Evolutionary conservation across 2,888 invertebrate genomes (phyloP).

Genomic region (Acanthosepion lycidas): DNA sequence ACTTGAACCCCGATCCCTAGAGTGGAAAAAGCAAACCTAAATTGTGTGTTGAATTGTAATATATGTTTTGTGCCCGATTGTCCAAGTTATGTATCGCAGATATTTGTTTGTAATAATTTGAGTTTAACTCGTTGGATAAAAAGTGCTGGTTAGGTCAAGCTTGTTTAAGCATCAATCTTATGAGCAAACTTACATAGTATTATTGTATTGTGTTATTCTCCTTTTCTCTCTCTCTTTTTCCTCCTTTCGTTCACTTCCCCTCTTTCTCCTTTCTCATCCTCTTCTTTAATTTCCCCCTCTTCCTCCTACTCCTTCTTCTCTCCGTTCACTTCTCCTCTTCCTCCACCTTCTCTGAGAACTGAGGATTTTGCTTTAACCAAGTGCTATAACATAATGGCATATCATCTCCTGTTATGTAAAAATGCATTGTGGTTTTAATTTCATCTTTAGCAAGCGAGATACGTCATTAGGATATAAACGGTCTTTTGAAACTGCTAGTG

Average conservation of each 20-base stretch:
- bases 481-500: neutral
- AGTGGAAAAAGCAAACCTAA: too few species aligned
- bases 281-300: neutral
- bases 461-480: neutral
- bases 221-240: neutral
- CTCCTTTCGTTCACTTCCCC: neutral
- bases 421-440: neutral
- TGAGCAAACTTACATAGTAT: too few species aligned
- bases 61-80: too few species aligned
- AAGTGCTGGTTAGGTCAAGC: too few species aligned
- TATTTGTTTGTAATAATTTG: too few species aligned
- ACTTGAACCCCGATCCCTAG: too few species aligned
- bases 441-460: too few species aligned
- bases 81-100: too few species aligned
- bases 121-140: too few species aligned
- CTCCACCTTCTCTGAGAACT: neutral
- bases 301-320: neutral
- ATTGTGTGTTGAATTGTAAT: too few species aligned
- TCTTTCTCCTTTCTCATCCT: neutral
- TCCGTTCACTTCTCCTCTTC: neutral
- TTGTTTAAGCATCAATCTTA: too few species aligned
- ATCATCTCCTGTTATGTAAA: neutral
- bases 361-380: neutral
- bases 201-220: too few species aligned
- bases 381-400: neutral